A percentile compares a stretch with the other conserved stretches of the same genome.
Conservation (phyloP, 2,797 vertebrate genomes). For the Chaunax sp. region DNA sequence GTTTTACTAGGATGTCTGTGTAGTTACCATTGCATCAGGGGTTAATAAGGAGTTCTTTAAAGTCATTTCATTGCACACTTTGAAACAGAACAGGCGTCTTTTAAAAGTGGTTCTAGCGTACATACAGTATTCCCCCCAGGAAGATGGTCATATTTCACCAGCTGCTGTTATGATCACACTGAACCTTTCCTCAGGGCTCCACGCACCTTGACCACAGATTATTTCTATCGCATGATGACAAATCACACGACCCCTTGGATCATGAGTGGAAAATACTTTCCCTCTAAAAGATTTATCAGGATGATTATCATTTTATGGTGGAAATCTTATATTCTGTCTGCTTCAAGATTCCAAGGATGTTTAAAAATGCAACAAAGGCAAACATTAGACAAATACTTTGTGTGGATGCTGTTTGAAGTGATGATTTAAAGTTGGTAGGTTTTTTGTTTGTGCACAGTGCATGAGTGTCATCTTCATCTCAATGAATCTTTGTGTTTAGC, state of each 20-base stretch:
- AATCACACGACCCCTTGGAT: background rate
- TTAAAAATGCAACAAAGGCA: background rate
- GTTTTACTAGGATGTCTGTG: conserved; percentile 49
- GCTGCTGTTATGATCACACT: conserved; percentile 31
- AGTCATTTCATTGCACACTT: conserved; percentile 56
- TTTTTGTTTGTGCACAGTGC: background rate
- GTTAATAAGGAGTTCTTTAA: conserved; percentile 42
- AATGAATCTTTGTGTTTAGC: background rate
- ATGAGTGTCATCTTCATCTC: background rate
- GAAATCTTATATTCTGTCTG: background rate
- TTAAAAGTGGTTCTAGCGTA: conserved; percentile 42
- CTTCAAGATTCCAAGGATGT: background rate
- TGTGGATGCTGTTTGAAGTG: background rate
- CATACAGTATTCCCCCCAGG: conserved; percentile 20
- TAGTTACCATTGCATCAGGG: conserved; percentile 18
- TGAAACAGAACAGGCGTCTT: conserved; percentile 57
- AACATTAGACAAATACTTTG: background rate
- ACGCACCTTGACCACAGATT: conserved; percentile 26
- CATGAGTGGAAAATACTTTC: background rate
- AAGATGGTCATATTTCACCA: conserved; percentile 59
- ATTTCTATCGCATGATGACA: conserved; percentile 6
- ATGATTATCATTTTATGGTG: background rate
- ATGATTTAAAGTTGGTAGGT: conserved; percentile 24
- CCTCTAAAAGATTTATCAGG: no score
- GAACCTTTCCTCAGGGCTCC: conserved; percentile 24